Evolutionary conservation across 2,888 invertebrate species (phyloP), one percentile per base, ranked within the genome.

Genomic region (Xestia xanthographa): DNA sequence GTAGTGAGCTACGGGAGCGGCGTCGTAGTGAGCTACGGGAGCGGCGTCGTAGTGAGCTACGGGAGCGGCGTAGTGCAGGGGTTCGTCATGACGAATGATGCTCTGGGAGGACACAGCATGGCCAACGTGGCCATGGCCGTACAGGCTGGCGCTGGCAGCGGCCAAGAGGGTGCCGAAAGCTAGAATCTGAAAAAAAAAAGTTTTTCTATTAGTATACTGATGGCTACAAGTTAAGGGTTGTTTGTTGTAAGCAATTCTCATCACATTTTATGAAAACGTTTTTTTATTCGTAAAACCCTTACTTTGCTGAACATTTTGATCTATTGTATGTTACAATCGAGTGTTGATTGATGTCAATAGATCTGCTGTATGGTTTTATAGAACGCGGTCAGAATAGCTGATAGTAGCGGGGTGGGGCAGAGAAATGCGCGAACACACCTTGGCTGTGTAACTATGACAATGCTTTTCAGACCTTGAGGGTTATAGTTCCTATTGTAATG

Each of bases 41-140:
- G 90, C 89, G 9, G 89, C 90, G 75, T 92, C 90, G 75, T 92
- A 80, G 83, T 91, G 83, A 0, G 69, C 66, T 50, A 67, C 45
- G 80, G 34, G 83, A 78, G 22, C 87, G 8, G 90, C 89, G 74
- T 92, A 81, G 83, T 91, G 70, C 22, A 56, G 29, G 20, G 67
- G 93, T 92, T 92, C 92, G 71, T 94, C 94, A 75, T 94, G 93
- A 50, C 91, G 93, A 58, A 94, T 89, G 80, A 94, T 93, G 90
- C 92, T 94, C 80, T 95, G 94, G 63, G 93, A 93, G 20, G 95
- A 95, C 62, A 93, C 91, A 74, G 94, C 94, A 78, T 92, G 92
- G 11, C 85, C 71, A 68, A 93, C 94, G 79, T 92, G 92, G 1
- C 76, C 63, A 12, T 85, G 72, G 9, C 93, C 93, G 4, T 48